Percentiles rank a stretch among this genome's conserved stretches.
These are phyloP conservation scores for Hofmannophila pseudospretella DNA, from an alignment of 2,888 invertebrate species.

Conservation along the genomic window DNA sequence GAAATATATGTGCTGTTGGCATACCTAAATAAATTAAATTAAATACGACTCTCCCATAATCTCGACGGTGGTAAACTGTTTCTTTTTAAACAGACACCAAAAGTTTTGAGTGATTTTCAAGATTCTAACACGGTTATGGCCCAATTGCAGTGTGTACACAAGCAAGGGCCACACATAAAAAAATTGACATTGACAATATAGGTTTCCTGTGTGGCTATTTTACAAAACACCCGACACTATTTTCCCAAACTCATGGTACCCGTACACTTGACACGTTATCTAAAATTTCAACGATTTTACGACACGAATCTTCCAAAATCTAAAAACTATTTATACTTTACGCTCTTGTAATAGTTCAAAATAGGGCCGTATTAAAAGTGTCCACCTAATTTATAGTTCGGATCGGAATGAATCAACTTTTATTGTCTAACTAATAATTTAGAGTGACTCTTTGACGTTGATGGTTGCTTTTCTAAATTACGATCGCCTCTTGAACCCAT, in stretches of 20 bases:
- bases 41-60: too few species aligned
- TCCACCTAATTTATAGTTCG: slow-evolving; percentile 57
- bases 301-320: slow-evolving; percentile 38
- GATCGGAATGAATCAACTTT: slow-evolving; percentile 56
- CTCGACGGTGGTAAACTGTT: too few species aligned
- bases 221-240: too few species aligned
- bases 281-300: slow-evolving; percentile 42
- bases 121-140: too few species aligned
- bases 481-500: slow-evolving; percentile 55
- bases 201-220: too few species aligned
- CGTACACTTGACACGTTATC: slow-evolving; percentile 33
- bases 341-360: slow-evolving; percentile 66
- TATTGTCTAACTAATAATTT: slow-evolving; percentile 51
- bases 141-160: too few species aligned
- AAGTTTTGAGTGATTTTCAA: too few species aligned
- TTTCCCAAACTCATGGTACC: slow-evolving; percentile 22
- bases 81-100: too few species aligned
- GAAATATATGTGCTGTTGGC: too few species aligned
- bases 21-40: too few species aligned
- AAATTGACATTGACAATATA: too few species aligned
- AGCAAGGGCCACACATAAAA: too few species aligned
- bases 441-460: slow-evolving; percentile 51
- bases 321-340: slow-evolving; percentile 38
- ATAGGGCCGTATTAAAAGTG: slow-evolving; percentile 63
- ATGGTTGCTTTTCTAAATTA: slow-evolving; percentile 53